Evolutionary conservation across 2,888 invertebrate species (phyloP), one percentile per base, ranked within the genome.

Genomic region (Torymus auratus): DNA sequence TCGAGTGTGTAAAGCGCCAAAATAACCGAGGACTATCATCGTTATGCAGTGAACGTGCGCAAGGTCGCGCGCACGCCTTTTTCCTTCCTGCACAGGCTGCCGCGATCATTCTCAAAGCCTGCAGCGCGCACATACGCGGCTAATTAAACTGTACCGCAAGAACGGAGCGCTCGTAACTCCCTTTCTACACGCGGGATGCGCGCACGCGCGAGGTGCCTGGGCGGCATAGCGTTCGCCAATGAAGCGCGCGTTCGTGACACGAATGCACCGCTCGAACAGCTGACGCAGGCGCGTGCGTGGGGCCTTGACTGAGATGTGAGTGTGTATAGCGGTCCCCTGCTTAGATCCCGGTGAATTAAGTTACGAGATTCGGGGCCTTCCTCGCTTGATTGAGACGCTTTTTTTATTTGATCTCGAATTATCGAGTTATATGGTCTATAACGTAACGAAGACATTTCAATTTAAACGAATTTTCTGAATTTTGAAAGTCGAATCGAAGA

Each of bases 141-240:
- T 84, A 78, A 80, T 84, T 82, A 82, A 60, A 81, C 61, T 60
- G 78, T 67, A 82, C 73, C 73, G 78, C 75, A 82, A 79, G 62
- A 80, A 67, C 61, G 67, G 69, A 68, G 60, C 14, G 41, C 41
- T 28, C 61, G 64, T 82, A 81, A 80, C 64, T 83, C 73, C 78
- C 79, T 83, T 83, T 82, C 75, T 56, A 74, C 62, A 20, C 41
- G 7, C 41, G 41, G 50, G 61, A 65, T 76, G 11, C 13, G 64
- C n/a, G 62, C 17, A 11, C 28, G 50, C 11, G 69, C 52, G 20
- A 20, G 69, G 4, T 50, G 41, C 58, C 7, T 58, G 20, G 20
- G 20, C 20, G 20, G 20, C 20, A n/a, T n/a, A 20, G 53, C n/a
- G 50, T 28, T 14, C 56, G 50, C 17, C 61, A 52, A 60, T 50